Evolutionary conservation across 1,140 invertebrate genomes (phyloP), one percentile per base, ranked within the genome.

Genomic region (Rhynchophorus ferrugineus): DNA sequence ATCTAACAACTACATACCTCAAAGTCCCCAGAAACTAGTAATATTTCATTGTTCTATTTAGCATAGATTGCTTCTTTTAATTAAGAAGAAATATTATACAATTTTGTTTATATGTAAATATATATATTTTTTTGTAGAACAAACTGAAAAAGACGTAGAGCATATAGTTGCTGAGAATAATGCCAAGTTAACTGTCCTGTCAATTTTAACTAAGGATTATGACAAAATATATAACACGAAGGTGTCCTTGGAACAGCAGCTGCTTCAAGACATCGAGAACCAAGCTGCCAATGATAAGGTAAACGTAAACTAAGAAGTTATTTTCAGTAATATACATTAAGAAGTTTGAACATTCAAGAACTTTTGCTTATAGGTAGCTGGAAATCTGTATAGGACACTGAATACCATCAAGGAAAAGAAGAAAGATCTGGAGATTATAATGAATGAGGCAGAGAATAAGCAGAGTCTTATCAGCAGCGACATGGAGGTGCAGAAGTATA

Each of bases 261-360:
- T 86, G 35, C 61, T 85, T 8, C 63, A 69, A 34, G 74, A 78
- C 43, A 68, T 86, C 0, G 80, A 86, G 60, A 81, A 84, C 11
- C 81, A 83, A 59, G 58, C 83, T n/a, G 70, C 78, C 3, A 78
- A 81, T 21, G 79, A 87, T 56, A 85, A 84, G 64, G 75, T 77
- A n/a, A n/a, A 29, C 24, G 24, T 29, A 29, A n/a, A n/a, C n/a
- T n/a, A n/a, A n/a, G n/a, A n/a, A n/a, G n/a, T n/a, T n/a, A n/a
- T n/a, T n/a, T n/a, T n/a, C n/a, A n/a, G n/a, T n/a, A n/a, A n/a
- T n/a, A n/a, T n/a, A n/a, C n/a, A n/a, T n/a, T n/a, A n/a, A n/a
- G n/a, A n/a, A n/a, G n/a, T n/a, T n/a, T n/a, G n/a, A n/a, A 16
- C 19, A 16, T 41, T 41, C 3, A 41, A 18, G 38, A 17, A 3